Evolutionary conservation across 2,797 vertebrate species (phyloP).

Genomic region (Fistularia tabacaria): DNA sequence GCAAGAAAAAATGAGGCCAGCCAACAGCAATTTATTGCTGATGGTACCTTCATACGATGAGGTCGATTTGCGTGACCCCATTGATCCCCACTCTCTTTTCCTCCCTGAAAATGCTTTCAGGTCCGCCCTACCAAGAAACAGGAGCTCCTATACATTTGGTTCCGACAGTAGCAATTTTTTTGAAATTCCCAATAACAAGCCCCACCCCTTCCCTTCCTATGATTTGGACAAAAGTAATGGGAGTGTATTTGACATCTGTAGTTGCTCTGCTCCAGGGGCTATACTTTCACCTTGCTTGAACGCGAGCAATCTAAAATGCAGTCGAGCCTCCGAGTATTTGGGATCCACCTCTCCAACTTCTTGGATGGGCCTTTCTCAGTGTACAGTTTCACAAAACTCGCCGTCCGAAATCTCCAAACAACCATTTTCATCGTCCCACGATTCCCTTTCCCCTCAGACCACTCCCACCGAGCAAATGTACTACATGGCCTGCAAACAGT

Average conservation of each 20-base stretch:
- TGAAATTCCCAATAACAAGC: constrained; percentile 9
- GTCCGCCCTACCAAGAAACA: background rate
- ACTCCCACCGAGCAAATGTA: background rate
- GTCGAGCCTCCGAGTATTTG: background rate
- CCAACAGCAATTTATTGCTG: constrained; percentile 18
- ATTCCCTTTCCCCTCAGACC: background rate
- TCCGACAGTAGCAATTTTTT: background rate
- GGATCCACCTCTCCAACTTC: rapidly evolving
- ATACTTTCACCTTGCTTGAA: background rate
- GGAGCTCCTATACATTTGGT: constrained; percentile 13
- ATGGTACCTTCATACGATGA: background rate
- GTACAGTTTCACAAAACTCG: no score
- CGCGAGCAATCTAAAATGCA: rapidly evolving
- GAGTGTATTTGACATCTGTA: constrained; percentile 2
- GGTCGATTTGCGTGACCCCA: background rate
- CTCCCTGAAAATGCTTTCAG: constrained; percentile 9
- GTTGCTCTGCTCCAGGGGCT: constrained; percentile 4
- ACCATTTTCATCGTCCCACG: background rate
- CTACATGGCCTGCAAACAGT: no score
- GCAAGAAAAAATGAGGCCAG: background rate
- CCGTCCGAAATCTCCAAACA: background rate
- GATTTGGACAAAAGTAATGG: rapidly evolving
- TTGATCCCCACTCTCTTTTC: constrained; percentile 31
- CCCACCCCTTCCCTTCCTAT: background rate
- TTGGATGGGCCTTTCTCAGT: background rate